phyloP scores from a whole-genome alignment of 2,797 vertebrate genomes.

The Schizopygopsis malacanthus region DNA sequence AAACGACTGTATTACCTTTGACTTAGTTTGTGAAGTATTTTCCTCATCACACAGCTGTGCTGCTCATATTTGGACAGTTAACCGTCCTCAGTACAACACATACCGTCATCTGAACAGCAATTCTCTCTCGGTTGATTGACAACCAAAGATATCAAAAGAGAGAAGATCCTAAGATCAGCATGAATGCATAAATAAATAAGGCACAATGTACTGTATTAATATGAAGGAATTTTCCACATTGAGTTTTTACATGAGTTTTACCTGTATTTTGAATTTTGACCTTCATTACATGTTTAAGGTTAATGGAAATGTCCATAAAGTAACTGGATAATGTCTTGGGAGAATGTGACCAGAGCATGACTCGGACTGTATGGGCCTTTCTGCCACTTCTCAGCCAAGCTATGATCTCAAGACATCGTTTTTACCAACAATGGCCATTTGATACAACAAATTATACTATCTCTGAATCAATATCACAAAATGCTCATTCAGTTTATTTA shows the following conservation, averaged over 20 bases:
- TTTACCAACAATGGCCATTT: too few relatives aligned
- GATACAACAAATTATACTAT: too few relatives aligned
- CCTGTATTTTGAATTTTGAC: neutral
- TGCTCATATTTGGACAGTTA: constrained; percentile 36
- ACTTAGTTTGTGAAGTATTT: neutral
- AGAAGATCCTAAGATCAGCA: neutral
- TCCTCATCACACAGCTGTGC: neutral
- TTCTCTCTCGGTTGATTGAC: neutral
- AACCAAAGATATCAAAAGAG: neutral
- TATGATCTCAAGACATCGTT: too few relatives aligned
- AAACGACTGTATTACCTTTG: neutral
- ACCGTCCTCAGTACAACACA: constrained; percentile 34
- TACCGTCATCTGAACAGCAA: constrained; percentile 38
- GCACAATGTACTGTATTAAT: neutral
- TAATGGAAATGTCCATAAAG: too few relatives aligned
- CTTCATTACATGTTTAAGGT: too few relatives aligned
- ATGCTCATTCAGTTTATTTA: too few relatives aligned
- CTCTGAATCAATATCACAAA: too few relatives aligned
- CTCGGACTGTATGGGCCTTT: too few relatives aligned
- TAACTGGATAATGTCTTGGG: too few relatives aligned
- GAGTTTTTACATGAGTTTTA: neutral
- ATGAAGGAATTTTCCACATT: neutral
- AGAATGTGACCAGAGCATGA: too few relatives aligned
- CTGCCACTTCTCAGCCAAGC: too few relatives aligned
- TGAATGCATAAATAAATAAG: neutral